Evolutionary conservation across 2,113 vertebrate species (phyloP).

Genomic region (Natator depressus): DNA sequence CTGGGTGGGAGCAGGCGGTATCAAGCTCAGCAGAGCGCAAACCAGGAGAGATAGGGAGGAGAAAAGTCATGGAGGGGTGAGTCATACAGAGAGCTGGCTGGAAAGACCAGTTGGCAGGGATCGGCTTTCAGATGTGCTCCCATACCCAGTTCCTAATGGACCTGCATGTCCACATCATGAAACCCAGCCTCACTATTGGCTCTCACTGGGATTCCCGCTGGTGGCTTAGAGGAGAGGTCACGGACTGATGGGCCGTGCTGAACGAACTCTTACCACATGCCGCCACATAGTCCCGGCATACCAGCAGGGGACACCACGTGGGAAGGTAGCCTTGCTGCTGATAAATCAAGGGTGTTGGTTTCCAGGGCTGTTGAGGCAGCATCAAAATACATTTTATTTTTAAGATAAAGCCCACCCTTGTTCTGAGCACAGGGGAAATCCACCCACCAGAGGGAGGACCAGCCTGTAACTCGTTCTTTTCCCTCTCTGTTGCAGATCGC

Average conservation of each 20-base stretch:
- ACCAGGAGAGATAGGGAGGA: background rate
- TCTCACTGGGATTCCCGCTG: background rate
- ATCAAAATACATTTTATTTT: background rate
- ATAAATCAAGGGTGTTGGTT: background rate
- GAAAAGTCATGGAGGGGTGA: background rate
- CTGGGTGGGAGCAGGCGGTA: background rate
- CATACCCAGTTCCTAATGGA: background rate
- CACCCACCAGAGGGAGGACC: background rate
- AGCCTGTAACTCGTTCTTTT: background rate
- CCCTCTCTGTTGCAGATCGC: background rate
- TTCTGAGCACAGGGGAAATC: background rate
- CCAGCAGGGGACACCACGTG: background rate
- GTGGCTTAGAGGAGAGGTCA: background rate
- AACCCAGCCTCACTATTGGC: background rate
- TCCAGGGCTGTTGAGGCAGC: background rate
- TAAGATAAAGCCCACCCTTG: background rate
- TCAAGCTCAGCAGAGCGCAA: background rate
- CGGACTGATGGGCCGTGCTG: background rate
- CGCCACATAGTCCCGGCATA: background rate
- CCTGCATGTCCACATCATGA: background rate
- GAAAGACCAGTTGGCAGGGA: background rate
- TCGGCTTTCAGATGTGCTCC: background rate
- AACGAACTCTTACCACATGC: background rate
- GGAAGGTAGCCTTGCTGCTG: background rate
- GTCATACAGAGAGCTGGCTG: background rate